These are phyloP conservation scores for Hetaerina americana DNA, from an alignment of 1,140 invertebrate genomes.

Conservation along the genomic window DNA sequence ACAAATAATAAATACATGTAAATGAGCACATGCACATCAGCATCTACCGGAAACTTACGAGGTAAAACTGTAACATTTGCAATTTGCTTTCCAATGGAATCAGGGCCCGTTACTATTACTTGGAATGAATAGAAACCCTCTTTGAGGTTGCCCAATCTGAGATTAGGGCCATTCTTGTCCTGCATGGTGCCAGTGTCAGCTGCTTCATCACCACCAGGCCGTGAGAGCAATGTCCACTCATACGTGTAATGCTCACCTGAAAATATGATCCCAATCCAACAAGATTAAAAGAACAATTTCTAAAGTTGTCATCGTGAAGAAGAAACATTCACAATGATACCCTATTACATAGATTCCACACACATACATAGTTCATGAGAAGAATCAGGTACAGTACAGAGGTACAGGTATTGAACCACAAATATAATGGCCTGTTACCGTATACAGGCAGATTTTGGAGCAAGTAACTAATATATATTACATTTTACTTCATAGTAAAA, in stretches of 20 bases:
- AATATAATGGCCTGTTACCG: too few relatives aligned
- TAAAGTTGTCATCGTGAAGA: too few relatives aligned
- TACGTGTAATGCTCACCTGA: conserved; percentile 64
- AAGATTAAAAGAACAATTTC: conserved; percentile 6
- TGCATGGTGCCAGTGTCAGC: conserved; percentile 54
- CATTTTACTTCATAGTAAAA: too few relatives aligned
- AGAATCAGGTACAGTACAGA: too few relatives aligned
- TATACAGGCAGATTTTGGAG: too few relatives aligned
- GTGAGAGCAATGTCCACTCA: conserved; percentile 71
- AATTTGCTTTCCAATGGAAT: conserved; percentile 66
- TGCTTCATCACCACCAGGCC: conserved; percentile 53
- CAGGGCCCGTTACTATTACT: conserved; percentile 59
- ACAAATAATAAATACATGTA: neutral
- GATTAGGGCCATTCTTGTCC: conserved; percentile 66
- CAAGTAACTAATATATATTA: too few relatives aligned
- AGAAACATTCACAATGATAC: too few relatives aligned
- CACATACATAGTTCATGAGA: too few relatives aligned
- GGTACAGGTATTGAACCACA: too few relatives aligned
- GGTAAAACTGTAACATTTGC: conserved; percentile 87
- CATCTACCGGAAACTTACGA: conserved; percentile 37
- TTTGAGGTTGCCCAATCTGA: conserved; percentile 60
- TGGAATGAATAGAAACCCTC: conserved; percentile 83
- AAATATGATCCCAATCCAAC: conserved; percentile 11
- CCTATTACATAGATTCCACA: too few relatives aligned
- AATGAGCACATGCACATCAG: neutral